Evolutionary conservation across 2,113 vertebrate species (phyloP), one percentile per base, ranked within the genome.

Genomic region (Periophthalmodon schlosseri): DNA sequence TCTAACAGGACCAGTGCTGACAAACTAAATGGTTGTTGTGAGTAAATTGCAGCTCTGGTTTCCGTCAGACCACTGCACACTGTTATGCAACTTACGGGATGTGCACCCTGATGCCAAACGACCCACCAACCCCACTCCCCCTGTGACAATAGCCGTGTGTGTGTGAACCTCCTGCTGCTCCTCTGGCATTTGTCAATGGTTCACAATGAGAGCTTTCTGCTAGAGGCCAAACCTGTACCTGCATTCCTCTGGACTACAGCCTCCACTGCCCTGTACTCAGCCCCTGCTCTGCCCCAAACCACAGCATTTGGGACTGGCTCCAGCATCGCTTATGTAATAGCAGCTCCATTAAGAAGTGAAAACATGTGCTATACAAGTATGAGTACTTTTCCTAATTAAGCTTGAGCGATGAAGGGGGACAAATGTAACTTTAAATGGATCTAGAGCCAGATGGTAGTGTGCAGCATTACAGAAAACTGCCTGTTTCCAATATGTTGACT

Each of bases 71-170:
- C 66, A n/a, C 74, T 80, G 70, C 63, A 64, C 0, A 18, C 72
- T 73, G 84, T 88, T 88, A 78, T 12, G 82, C 16, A 88, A 89
- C 83, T 34, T 23, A 28, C 34, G 11, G 77, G 52, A 73, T 67
- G 60, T 36, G 82, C 57, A 67, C 79, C 66, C 81, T 76, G 73
- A 88, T 77, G 77, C 0, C 18, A 58, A 81, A 28, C 18, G 60
- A 76, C 67, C 72, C 2, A 15, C 68, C 58, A 54, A 73, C 75
- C 76, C 75, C 74, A 80, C 84, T 81, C 75, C 72, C 61, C 75
- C 73, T 66, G 21, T 86, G 77, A 80, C 78, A 68, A 63, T 49
- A 69, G 72, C 60, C 34, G 69, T 82, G 61, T 72, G 78, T 69
- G 61, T 72, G 78, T 69, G 61, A 57, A 74, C 47, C 20, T 14